These are phyloP conservation scores for Nephrotoma flavescens DNA, from an alignment of 2,888 invertebrate species.

Conservation along the genomic window DNA sequence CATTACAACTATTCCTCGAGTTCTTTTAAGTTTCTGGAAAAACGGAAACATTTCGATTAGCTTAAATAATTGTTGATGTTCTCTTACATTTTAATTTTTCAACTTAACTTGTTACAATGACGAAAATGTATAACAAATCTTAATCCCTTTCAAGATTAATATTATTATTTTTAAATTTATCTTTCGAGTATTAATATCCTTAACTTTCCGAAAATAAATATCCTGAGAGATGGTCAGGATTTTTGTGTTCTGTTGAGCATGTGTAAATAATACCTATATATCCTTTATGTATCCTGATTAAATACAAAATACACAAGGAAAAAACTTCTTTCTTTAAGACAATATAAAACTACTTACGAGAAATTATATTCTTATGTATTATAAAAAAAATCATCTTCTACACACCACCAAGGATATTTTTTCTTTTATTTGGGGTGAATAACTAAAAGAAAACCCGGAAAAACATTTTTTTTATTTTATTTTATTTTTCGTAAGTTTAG, in stretches of 20 bases:
- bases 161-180: background rate
- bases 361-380: background rate
- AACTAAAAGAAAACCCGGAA: background rate
- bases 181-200: background rate
- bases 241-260: background rate
- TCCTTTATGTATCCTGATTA: background rate
- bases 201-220: background rate
- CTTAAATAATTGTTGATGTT: too few relatives aligned
- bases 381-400: background rate
- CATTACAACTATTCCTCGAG: too few relatives aligned
- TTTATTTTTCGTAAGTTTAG: background rate
- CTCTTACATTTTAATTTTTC: background rate
- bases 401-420: background rate
- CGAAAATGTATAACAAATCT: background rate
- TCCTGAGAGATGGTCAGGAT: background rate
- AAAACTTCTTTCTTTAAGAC: background rate
- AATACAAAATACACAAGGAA: background rate
- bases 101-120: background rate
- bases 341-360: background rate
- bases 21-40: too few relatives aligned
- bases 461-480: background rate
- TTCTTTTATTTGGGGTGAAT: background rate
- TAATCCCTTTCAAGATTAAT: background rate
- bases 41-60: too few relatives aligned
- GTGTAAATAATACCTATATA: background rate